Base-by-base conservation (phyloP, 2,113 vertebrate species). In the Miniopterus natalensis region DNA sequence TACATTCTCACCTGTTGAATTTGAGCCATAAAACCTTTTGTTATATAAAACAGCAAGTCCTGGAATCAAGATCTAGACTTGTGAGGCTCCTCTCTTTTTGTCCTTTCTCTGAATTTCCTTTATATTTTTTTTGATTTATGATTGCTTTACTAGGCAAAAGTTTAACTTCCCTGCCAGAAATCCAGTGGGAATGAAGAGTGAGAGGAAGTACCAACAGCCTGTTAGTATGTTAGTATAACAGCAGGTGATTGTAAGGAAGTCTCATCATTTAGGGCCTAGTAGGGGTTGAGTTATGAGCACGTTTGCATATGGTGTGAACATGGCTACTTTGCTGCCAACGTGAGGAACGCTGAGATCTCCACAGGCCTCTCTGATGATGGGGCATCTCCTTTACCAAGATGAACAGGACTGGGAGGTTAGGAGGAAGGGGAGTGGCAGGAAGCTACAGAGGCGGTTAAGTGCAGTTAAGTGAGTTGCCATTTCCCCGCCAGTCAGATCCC, bases 381-480 rank as follows among this genome's bases (percentile, higher is more conserved):
- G 8, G 5, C 36, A n/a, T 36, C 47, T 10, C 3, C 47, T 31
- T 75, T 29, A 84, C 79, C 45, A 68, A 51, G 21, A 84, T 88
- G 94, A 84, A 55, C 0, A 0, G 27, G 53, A 45, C 59, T 71
- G 36, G 20, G 55, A 75, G 51, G 78, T 80, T 45, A 71, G 66
- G 14, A 75, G 36, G 70, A 95, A 96, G n/a, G 77, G 57, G 17
- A 51, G 45, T 0, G 61, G 6, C 0, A 71, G 4, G 89, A 20
- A 63, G 4, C 96, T 88, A 40, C 36, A 74, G 89, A 74, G 45
- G 74, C 75, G 73, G 40, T 85, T 59, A 63, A 86, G 36, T 86
- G 20, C 73, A 61, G 42, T 42, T 66, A 71, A 92, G 68, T 77
- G 84, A 49, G 21, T 73, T 66, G 65, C 40, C 84, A 61, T 95